A percentile compares a stretch with the other conserved stretches of the same genome.
These are phyloP conservation scores for Osmoderma eremita DNA, from an alignment of 2,888 invertebrate genomes.

Conservation along the genomic window DNA sequence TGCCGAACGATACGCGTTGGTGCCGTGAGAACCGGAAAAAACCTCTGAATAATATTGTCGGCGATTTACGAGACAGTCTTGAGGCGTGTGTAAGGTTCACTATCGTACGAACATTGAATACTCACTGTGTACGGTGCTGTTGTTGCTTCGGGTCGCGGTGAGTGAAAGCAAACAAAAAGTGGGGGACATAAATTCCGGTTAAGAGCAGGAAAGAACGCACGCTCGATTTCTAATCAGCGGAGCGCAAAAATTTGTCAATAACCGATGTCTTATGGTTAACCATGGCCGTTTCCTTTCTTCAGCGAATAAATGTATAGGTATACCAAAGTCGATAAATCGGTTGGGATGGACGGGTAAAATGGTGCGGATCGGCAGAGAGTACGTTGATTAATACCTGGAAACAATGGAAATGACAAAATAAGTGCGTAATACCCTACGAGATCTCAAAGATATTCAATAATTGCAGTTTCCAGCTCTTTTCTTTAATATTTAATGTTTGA, in stretches of 20 bases:
- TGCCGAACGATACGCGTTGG: background rate
- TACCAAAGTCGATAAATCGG: constrained; percentile 1
- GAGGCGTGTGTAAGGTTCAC: background rate
- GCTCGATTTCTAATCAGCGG: constrained; percentile 31
- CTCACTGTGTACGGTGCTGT: constrained; percentile 6
- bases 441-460: too few species aligned
- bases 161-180: constrained; percentile 36
- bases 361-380: background rate
- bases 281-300: background rate
- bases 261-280: constrained; percentile 21
- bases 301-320: background rate
- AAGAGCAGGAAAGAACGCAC: constrained; percentile 29
- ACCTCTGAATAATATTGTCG: constrained; percentile 2
- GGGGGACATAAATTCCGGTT: constrained; percentile 36
- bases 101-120: background rate
- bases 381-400: too few species aligned
- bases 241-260: constrained; percentile 38
- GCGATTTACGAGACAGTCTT: too few species aligned
- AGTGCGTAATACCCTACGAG: too few species aligned
- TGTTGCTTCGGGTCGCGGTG: constrained; percentile 5
- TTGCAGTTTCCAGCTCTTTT: too few species aligned
- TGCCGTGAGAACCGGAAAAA: constrained; percentile 25
- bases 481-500: too few species aligned
- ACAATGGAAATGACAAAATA: too few species aligned
- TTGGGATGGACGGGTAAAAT: background rate